phyloP scores from a whole-genome alignment of 2,888 invertebrate species.

The Nomada flava region DNA sequence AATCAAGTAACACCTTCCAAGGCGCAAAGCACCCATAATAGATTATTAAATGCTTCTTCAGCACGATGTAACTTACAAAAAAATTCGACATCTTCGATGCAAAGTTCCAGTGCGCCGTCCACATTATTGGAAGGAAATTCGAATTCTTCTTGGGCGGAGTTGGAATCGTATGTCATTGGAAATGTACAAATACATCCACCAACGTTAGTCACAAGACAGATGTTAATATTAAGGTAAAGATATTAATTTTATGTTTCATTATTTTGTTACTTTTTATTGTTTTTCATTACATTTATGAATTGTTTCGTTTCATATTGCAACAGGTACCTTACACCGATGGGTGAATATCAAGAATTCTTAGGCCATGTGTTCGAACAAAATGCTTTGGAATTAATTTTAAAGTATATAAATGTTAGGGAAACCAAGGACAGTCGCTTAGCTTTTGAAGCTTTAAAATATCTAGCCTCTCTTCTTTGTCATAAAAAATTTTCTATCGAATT shows the following conservation, averaged over 20 bases:
- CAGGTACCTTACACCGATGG: conserved; percentile 96
- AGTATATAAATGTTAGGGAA: conserved; percentile 95
- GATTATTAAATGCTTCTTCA: conserved; percentile 51
- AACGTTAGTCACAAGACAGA: conserved; percentile 94
- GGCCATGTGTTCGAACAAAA: conserved; percentile 97
- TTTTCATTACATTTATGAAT: background rate
- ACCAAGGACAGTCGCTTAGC: conserved; percentile 96
- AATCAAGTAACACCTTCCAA: conserved; percentile 70
- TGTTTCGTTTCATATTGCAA: background rate
- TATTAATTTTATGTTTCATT: background rate
- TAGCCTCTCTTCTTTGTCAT: conserved; percentile 97
- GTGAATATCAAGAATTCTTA: conserved; percentile 98
- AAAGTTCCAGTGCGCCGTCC: conserved; percentile 42
- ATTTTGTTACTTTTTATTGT: background rate
- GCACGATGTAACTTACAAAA: conserved; percentile 59
- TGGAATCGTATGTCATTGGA: conserved; percentile 95
- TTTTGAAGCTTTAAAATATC: conserved; percentile 98
- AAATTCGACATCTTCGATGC: conserved; percentile 31
- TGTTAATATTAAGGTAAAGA: conserved; percentile 91
- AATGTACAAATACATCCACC: conserved; percentile 96
- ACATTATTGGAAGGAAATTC: conserved; percentile 79
- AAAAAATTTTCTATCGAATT: conserved; percentile 99
- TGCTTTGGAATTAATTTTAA: conserved; percentile 95
- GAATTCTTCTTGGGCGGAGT: conserved; percentile 96
- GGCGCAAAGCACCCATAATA: conserved; percentile 35